Percentiles rank a stretch among this genome's conserved stretches.
phyloP scores from a whole-genome alignment of 2,113 vertebrate species.

The Ptyas mucosa region DNA sequence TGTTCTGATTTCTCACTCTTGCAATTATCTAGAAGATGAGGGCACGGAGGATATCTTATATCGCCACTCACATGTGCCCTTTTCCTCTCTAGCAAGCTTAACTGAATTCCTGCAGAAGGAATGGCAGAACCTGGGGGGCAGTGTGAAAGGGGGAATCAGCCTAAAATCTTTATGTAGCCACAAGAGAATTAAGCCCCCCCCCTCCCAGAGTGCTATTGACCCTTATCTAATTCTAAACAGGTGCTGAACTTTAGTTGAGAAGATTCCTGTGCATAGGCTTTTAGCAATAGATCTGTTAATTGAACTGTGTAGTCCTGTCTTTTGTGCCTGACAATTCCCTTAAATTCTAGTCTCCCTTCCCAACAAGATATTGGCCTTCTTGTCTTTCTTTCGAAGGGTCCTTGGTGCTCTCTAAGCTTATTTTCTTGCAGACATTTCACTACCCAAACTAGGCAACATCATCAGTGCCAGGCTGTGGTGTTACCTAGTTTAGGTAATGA shows the following conservation, averaged over 20 bases:
- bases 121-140: background rate
- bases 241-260: background rate
- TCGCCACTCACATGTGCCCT: background rate
- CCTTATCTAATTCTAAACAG: background rate
- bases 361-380: background rate
- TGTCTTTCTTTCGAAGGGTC: fast-evolving
- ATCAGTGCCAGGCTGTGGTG: background rate
- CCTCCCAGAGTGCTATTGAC: background rate
- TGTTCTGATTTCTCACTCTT: background rate
- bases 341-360: background rate
- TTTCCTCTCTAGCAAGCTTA: background rate
- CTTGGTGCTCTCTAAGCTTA: background rate
- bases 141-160: background rate
- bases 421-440: background rate
- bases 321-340: background rate
- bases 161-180: background rate
- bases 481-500: too few relatives aligned
- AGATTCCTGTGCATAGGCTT: background rate
- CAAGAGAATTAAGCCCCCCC: background rate
- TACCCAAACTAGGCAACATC: background rate
- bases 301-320: background rate
- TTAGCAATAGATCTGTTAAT: background rate
- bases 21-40: background rate
- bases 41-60: too few relatives aligned
- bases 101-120: background rate